These are phyloP conservation scores for Eretmocerus hayati DNA, from an alignment of 2,888 invertebrate genomes.

Conservation along the genomic window DNA sequence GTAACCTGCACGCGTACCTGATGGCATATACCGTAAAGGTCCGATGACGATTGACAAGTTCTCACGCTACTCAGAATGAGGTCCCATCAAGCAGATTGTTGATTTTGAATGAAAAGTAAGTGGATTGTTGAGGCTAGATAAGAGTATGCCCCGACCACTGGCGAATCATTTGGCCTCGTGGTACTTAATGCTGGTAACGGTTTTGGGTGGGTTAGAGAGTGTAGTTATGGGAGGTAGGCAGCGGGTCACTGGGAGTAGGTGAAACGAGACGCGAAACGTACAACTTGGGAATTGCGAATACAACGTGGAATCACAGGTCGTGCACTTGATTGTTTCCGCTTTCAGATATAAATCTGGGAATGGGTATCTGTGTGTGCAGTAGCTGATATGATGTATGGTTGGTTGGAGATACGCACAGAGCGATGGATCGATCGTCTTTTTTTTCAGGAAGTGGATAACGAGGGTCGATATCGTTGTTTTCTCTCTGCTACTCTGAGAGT, in stretches of 20 bases:
- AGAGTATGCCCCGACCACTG: too few relatives aligned
- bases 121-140: not conserved
- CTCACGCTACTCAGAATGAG: slow-evolving; percentile 20
- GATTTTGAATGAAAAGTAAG: not conserved
- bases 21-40: too few relatives aligned
- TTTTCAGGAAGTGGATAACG: slow-evolving; percentile 14
- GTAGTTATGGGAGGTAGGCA: too few relatives aligned
- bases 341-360: slow-evolving; percentile 21
- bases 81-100: not conserved
- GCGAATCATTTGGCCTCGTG: too few relatives aligned
- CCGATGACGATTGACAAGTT: slow-evolving; percentile 19
- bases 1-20: too few relatives aligned
- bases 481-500: too few relatives aligned
- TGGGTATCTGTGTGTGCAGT: slow-evolving; percentile 3
- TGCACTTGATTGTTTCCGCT: slow-evolving; percentile 15
- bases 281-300: slow-evolving; percentile 22
- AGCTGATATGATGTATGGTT: too few relatives aligned
- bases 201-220: too few relatives aligned
- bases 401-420: too few relatives aligned
- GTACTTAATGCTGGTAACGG: too few relatives aligned
- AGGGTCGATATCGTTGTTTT: slow-evolving; percentile 15
- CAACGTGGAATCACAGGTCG: slow-evolving; percentile 13
- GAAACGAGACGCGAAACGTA: too few relatives aligned
- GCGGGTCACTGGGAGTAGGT: too few relatives aligned
- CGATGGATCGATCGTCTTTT: slow-evolving; percentile 12